Conservation (phyloP, 1,140 invertebrate species). For the Pemphigus obesinymphae region DNA sequence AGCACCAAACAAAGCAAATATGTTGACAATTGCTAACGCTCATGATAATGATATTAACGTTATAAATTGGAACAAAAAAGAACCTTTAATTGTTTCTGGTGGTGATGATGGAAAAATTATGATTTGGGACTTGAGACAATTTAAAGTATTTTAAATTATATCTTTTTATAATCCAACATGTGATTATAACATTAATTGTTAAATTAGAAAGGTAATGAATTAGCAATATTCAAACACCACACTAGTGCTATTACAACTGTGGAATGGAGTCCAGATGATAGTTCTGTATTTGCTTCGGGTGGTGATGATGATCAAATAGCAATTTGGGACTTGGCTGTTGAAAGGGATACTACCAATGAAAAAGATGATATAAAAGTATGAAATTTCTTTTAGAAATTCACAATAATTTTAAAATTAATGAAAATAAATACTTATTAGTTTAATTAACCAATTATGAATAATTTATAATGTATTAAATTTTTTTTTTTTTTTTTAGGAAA, state of each 20-base stretch:
- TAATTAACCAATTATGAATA: too few species aligned
- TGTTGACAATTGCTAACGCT: constrained; percentile 80
- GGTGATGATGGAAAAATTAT: constrained; percentile 93
- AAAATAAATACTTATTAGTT: too few species aligned
- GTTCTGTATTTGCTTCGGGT: constrained; percentile 86
- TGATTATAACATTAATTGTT: constrained; percentile 13
- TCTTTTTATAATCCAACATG: not conserved
- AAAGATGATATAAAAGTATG: constrained; percentile 56
- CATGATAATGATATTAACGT: constrained; percentile 95
- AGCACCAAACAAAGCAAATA: constrained; percentile 80
- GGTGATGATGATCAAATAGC: constrained; percentile 95
- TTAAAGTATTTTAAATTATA: constrained; percentile 62
- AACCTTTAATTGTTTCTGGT: constrained; percentile 86
- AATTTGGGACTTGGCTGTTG: constrained; percentile 93
- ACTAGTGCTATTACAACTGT: constrained; percentile 87
- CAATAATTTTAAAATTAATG: too few species aligned
- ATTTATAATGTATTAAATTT: too few species aligned
- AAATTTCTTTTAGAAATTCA: constrained; percentile 7
- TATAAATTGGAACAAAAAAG: constrained; percentile 90
- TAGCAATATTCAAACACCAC: constrained; percentile 93
- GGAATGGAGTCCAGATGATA: constrained; percentile 93
- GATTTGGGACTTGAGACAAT: constrained; percentile 92
- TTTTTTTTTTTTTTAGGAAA: constrained; percentile 55
- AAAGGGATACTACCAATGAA: constrained; percentile 65
- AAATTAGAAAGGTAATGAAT: constrained; percentile 60